Base-by-base conservation (phyloP, 2,113 vertebrate genomes). In the Colinus virginianus region DNA sequence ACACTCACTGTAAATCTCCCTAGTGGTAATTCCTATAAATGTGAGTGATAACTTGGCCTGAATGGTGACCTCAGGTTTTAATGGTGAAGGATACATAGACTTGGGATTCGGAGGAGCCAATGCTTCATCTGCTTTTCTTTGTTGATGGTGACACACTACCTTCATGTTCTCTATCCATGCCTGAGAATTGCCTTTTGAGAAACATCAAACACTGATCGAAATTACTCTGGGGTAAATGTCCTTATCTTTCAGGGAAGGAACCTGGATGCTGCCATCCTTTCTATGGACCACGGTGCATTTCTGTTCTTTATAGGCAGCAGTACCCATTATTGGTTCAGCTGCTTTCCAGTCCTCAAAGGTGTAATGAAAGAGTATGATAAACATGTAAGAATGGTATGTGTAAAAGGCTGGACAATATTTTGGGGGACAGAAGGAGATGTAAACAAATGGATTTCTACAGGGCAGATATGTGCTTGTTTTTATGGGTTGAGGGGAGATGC, bases 121-220 rank as follows among this genome's bases (percentile, higher is more conserved):
- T 84, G 66, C 34, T 84, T 67, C 0, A 2, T 79, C 80, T 45
- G 55, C 78, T 82, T 36, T 69, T 87, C 84, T 66, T 19, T 48
- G 74, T 20, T 53, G 70, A 38, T 0, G 7, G 49, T 94, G 92
- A 94, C 1, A 0, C 69, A 58, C 70, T 92, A 70, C 78, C 88
- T 67, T 90, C 88, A 76, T 30, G 53, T 93, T 95, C 75, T 45
- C 78, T 92, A 30, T 82, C 78, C 15, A 13, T 53, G 63, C 53
- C 38, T 62, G 67, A 78, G 80, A 95, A 91, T 46, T 87, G 67
- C 45, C 49, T 94, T 80, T 92, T 81, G 87, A 90, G 90, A 87
- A 88, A 40, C 63, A 89, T 55, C 49, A 87, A 63, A 42, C 0
- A 0, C 62, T 82, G 58, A 36, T 59, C 94, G 84, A 88, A 95